Conservation (phyloP, 2,113 vertebrate genomes). For the Sebastes schlegelii region DNA sequence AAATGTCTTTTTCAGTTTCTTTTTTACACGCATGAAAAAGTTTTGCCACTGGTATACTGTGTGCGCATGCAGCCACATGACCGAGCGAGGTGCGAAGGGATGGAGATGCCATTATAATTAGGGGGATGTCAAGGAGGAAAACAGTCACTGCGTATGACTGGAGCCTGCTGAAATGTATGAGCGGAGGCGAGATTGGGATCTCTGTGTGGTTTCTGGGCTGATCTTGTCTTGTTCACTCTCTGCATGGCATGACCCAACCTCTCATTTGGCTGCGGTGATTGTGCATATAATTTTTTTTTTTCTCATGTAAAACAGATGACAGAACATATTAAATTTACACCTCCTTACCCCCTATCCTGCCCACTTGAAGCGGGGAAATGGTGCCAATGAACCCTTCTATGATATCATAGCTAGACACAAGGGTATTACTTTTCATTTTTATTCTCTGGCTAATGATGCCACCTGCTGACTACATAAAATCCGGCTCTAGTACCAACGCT, state of each 20-base stretch:
- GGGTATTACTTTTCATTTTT: slow-evolving; percentile 84
- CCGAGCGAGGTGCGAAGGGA: slow-evolving; percentile 52
- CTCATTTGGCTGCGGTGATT: slow-evolving; percentile 48
- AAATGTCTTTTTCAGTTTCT: slow-evolving; percentile 9
- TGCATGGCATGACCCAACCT: slow-evolving; percentile 54
- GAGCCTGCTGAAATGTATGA: slow-evolving; percentile 15
- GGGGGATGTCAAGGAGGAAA: slow-evolving; percentile 50
- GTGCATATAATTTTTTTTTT: slow-evolving; percentile 43
- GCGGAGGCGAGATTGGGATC: slow-evolving; percentile 60
- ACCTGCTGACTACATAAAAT: slow-evolving; percentile 89
- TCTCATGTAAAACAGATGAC: slow-evolving; percentile 67
- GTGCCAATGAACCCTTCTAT: slow-evolving; percentile 75
- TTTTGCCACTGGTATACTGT: slow-evolving; percentile 23
- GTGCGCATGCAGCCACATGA: slow-evolving; percentile 9
- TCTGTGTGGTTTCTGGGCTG: slow-evolving; percentile 65
- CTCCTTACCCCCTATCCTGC: slow-evolving; percentile 72
- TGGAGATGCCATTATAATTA: slow-evolving; percentile 54
- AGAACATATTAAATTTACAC: slow-evolving; percentile 81
- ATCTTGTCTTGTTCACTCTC: slow-evolving; percentile 60
- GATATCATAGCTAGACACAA: slow-evolving; percentile 80
- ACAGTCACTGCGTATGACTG: slow-evolving; percentile 33
- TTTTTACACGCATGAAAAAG: slow-evolving; percentile 30
- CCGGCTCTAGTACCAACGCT: slow-evolving; percentile 62
- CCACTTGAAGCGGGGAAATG: slow-evolving; percentile 56
- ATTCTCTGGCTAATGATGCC: slow-evolving; percentile 88